phyloP scores from a whole-genome alignment of 2,797 vertebrate genomes.

The Cyclopterus lumpus region DNA sequence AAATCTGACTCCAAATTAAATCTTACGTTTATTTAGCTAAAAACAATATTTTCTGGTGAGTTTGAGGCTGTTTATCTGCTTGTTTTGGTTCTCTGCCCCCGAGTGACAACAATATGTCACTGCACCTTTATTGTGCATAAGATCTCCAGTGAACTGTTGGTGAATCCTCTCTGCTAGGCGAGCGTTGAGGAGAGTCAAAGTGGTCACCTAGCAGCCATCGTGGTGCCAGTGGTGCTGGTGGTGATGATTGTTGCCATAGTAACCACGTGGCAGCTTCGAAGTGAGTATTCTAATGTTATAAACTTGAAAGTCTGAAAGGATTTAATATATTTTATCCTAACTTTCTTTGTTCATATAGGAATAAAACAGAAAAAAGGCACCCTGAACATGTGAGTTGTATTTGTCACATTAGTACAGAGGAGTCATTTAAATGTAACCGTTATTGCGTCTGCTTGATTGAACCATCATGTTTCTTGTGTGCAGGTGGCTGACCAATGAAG shows the following conservation, averaged over 20 bases:
- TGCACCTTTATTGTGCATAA: not conserved
- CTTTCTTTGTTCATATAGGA: conserved; percentile 50
- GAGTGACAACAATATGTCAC: not conserved
- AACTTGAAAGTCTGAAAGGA: not conserved
- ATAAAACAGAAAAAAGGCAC: conserved; percentile 53
- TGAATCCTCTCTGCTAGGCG: conserved; percentile 44
- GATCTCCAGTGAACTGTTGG: not conserved
- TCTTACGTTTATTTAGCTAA: not conserved
- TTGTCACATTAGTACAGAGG: not conserved
- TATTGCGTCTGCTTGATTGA: not conserved
- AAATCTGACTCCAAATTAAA: not conserved
- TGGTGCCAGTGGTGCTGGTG: conserved; percentile 66
- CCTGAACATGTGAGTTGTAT: conserved; percentile 65
- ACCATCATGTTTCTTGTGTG: conserved; percentile 1
- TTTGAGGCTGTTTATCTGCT: not conserved
- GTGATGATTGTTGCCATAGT: conserved; percentile 39
- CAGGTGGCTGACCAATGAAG: conserved; percentile 59
- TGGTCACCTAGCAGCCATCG: conserved; percentile 51
- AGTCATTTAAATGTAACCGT: not conserved
- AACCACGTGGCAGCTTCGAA: conserved; percentile 52
- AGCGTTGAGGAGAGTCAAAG: conserved; percentile 8
- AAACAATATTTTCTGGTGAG: too few relatives aligned
- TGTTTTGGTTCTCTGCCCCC: not conserved
- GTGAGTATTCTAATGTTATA: conserved; percentile 60
- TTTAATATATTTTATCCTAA: not conserved